Evolutionary conservation across 2,888 invertebrate species (phyloP).

Genomic region (Diaphora mendica): DNA sequence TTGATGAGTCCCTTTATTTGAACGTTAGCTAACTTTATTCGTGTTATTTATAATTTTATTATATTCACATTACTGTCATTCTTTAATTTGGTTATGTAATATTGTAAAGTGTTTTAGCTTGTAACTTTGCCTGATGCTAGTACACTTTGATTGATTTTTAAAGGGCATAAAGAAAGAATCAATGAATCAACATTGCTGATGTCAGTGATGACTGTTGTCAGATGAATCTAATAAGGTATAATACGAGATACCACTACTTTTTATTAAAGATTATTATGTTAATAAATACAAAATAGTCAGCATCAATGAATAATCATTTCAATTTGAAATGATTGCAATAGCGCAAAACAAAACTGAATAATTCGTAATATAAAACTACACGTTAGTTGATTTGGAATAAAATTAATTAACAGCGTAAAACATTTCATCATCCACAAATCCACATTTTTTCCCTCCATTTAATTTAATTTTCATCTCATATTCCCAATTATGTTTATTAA

Average conservation of each 20-base stretch:
- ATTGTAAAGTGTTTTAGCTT: too few relatives aligned
- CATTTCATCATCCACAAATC: conserved; percentile 10
- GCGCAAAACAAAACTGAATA: background rate
- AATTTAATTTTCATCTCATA: conserved; percentile 18
- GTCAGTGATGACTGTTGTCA: too few relatives aligned
- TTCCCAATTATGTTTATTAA: background rate
- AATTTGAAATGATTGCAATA: background rate
- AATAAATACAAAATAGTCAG: background rate
- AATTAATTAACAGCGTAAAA: conserved; percentile 12
- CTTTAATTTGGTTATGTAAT: too few relatives aligned
- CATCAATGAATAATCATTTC: background rate
- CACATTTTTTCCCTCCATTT: conserved; percentile 30
- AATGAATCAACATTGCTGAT: too few relatives aligned
- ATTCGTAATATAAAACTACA: background rate
- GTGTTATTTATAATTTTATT: background rate
- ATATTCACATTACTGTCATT: background rate
- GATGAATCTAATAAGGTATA: too few relatives aligned
- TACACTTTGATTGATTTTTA: too few relatives aligned
- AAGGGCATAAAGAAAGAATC: too few relatives aligned
- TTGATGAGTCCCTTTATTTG: conserved; percentile 11
- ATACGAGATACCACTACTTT: too few relatives aligned
- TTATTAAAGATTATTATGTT: background rate
- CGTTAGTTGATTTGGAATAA: conserved; percentile 3
- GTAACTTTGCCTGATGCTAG: too few relatives aligned
- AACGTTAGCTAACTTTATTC: conserved; percentile 6